Base-by-base conservation (phyloP, 2,113 vertebrate genomes). In the Calypte anna region DNA sequence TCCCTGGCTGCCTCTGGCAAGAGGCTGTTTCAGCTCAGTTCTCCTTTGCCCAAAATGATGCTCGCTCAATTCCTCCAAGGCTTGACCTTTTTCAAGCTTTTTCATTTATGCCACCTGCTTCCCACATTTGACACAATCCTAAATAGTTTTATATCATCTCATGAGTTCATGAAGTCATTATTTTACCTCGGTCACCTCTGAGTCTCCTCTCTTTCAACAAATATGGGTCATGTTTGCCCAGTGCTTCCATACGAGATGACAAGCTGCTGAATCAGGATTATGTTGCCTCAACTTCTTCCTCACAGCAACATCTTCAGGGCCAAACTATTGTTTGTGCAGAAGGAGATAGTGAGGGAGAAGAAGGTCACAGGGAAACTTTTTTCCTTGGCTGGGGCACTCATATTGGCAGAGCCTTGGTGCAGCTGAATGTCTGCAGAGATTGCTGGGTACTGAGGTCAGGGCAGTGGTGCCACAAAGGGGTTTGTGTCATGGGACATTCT, bases 51-150 rank as follows among this genome's bases (percentile, higher is more conserved):
- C 4, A 0, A 72, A 91, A 38, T 74, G 57, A 81, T 73, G 85
- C 72, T 97, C 0, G 0, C 58, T 75, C 28, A 23, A 3, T 86
- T 88, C 54, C 84, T 89, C 14, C 58, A 67, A 82, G 96, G 63
- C 81, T 76, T 94, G 95, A 94, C 91, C 43, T 96, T 96, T 95
- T 80, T 59, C 0, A 4, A 78, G 64, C 22, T 87, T 94, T 95
- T 94, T 54, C 53, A 20, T 78, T 94, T 82, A 48, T 88, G 74
- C 88, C 94, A 93, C 91, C 66, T 83, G 73, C 87, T 92, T 94
- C 76, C 86, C 54, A 38, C 67, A 6, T 86, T 93, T 74, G 70
- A 88, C 82, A 87, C 4, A 54, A 7, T 48, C 63, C 91, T 80
- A 90, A 90, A 77, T 5, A 63, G 28, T 77, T 66, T 36, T 0